Conservation (phyloP, 2,797 vertebrate species). For the Vireo griseus region DNA sequence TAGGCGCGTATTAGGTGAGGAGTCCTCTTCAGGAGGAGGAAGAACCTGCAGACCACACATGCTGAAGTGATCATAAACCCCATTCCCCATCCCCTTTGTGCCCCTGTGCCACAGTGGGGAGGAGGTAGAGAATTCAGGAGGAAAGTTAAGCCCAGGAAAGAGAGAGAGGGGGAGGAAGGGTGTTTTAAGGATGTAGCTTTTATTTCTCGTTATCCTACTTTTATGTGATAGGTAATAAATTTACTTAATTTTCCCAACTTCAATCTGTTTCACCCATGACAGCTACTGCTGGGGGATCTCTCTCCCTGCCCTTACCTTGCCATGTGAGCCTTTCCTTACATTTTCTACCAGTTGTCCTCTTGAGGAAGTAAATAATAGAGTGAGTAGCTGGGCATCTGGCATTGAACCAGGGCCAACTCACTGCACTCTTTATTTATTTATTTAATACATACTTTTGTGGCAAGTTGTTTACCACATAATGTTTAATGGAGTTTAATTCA, state of each 20-base stretch:
- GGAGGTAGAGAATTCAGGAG: not conserved
- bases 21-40: not conserved
- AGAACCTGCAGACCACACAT: not conserved
- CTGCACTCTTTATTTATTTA: not conserved
- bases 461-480: not conserved
- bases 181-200: not conserved
- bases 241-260: not conserved
- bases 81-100: not conserved
- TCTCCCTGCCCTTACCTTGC: not conserved
- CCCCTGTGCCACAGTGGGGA: not conserved
- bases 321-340: not conserved
- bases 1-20: too few relatives aligned
- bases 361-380: not conserved
- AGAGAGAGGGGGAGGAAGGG: not conserved
- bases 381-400: not conserved
- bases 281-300: not conserved
- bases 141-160: not conserved
- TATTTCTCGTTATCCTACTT: not conserved
- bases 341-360: not conserved
- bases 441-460: not conserved
- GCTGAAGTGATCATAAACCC: not conserved
- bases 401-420: not conserved
- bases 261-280: fast-evolving
- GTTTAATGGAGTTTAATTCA: not conserved
- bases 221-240: not conserved